Percentiles rank a stretch among this genome's conserved stretches.
Evolutionary conservation across 30 jellyfish, hydroid and myxozoan genomes (phyloP).

Genomic region (Aurelia sp.): DNA sequence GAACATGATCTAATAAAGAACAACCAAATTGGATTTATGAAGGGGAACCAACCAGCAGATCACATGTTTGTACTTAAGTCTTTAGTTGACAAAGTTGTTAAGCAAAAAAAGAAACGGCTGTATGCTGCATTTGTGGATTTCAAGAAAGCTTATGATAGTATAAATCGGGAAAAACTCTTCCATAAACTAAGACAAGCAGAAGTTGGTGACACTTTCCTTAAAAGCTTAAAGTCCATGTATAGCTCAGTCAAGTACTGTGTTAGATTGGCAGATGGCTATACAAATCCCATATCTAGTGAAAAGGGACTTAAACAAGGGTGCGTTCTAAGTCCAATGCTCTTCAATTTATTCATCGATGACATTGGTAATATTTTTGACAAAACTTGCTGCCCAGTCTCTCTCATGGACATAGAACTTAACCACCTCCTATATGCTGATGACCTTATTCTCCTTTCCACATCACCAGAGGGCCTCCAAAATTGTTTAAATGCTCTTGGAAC

Average conservation of each 20-base stretch:
- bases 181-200: too few relatives aligned
- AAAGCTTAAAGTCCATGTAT: too few relatives aligned
- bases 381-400: background rate
- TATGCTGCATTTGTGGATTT: background rate
- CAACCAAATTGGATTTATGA: too few relatives aligned
- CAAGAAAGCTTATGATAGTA: background rate
- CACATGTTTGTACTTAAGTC: constrained; percentile 10
- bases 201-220: too few relatives aligned
- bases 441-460: background rate
- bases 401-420: too few relatives aligned
- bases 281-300: too few relatives aligned
- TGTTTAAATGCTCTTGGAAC: background rate
- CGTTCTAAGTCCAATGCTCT: background rate
- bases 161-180: background rate
- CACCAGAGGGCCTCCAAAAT: background rate
- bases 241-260: too few relatives aligned
- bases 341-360: background rate
- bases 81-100: background rate
- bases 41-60: background rate
- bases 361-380: background rate
- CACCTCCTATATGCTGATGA: background rate
- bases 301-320: background rate
- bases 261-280: too few relatives aligned
- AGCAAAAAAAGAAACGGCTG: background rate
- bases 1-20: too few relatives aligned